Percentiles rank a stretch among this genome's conserved stretches.
phyloP scores from a whole-genome alignment of 1,140 invertebrate species.

The Cyclargus thomasi region DNA sequence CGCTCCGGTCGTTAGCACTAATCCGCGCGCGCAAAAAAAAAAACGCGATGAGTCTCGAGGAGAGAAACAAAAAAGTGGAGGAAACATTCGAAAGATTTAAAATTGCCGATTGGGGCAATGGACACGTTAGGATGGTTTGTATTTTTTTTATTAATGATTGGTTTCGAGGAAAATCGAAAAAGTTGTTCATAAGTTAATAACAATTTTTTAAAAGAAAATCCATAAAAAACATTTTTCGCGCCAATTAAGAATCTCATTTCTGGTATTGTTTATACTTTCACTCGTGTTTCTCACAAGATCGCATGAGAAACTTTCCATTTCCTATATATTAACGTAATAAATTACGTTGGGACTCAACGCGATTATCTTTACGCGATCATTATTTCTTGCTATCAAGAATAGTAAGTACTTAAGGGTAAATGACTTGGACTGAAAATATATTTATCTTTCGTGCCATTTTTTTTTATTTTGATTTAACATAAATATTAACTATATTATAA shows the following conservation, averaged over 20 bases:
- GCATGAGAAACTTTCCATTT: slow-evolving; percentile 10
- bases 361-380: neutral
- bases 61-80: slow-evolving; percentile 63
- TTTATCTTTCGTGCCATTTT: no score
- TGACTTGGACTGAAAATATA: no score
- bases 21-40: neutral
- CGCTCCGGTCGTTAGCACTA: neutral
- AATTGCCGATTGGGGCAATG: slow-evolving; percentile 60
- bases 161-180: no score
- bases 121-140: slow-evolving; percentile 46
- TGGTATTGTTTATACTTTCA: slow-evolving; percentile 30
- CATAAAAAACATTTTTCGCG: neutral
- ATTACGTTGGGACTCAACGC: neutral
- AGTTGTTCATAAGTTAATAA: no score
- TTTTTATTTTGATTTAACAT: no score
- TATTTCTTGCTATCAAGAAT: no score
- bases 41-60: slow-evolving; percentile 58
- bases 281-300: slow-evolving; percentile 22
- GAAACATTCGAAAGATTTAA: slow-evolving; percentile 69
- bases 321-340: slow-evolving; percentile 4
- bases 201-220: no score
- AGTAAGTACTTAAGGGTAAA: no score
- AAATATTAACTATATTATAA: no score
- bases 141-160: slow-evolving; percentile 26
- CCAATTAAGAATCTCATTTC: neutral